phyloP scores from a whole-genome alignment of 2,888 invertebrate species.

The Macaria liturata region DNA sequence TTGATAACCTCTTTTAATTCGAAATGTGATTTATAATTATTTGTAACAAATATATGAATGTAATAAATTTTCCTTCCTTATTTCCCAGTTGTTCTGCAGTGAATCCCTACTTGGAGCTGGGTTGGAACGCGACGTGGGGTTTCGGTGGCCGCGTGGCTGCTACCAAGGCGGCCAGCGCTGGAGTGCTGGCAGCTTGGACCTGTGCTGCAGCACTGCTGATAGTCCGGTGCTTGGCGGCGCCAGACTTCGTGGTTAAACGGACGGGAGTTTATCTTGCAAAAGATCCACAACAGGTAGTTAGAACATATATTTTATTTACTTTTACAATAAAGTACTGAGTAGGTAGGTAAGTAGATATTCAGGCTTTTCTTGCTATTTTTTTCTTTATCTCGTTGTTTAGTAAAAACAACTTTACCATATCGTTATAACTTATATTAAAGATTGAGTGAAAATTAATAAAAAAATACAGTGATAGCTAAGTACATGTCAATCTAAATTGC shows the following conservation, averaged over 20 bases:
- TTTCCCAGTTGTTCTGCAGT: constrained; percentile 66
- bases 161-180: constrained; percentile 65
- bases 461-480: too few relatives aligned
- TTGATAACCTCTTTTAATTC: too few relatives aligned
- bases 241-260: constrained; percentile 63
- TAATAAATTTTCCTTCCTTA: not conserved
- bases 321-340: not conserved
- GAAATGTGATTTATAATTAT: too few relatives aligned
- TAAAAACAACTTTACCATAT: too few relatives aligned
- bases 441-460: too few relatives aligned
- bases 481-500: too few relatives aligned
- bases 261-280: constrained; percentile 58
- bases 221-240: constrained; percentile 68
- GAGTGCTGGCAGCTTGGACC: constrained; percentile 67
- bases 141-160: constrained; percentile 56
- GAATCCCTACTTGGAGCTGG: constrained; percentile 51
- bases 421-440: too few relatives aligned
- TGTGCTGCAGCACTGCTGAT: constrained; percentile 64
- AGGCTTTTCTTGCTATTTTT: too few relatives aligned
- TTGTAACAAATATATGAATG: too few relatives aligned
- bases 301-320: not conserved
- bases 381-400: too few relatives aligned
- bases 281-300: constrained; percentile 60
- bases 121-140: constrained; percentile 55
- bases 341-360: too few relatives aligned